Evolutionary conservation across 2,888 invertebrate species (phyloP).

Genomic region (Ctena decussata): DNA sequence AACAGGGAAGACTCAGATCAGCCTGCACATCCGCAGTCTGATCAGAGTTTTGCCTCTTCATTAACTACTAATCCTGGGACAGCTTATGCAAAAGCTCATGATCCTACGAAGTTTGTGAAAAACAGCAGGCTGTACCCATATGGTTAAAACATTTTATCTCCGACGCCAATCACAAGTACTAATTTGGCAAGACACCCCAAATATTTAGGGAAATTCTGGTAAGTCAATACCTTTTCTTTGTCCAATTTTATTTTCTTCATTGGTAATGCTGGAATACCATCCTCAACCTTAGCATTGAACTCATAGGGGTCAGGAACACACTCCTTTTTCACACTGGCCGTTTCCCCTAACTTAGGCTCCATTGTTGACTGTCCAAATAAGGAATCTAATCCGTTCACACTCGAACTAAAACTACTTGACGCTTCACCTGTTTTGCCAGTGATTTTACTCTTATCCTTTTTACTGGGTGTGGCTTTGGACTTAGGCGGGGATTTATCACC

Average conservation of each 20-base stretch:
- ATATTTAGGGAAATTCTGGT: not conserved
- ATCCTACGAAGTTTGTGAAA: too few species aligned
- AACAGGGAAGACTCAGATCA: too few species aligned
- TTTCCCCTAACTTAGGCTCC: constrained; percentile 77
- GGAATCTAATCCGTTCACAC: constrained; percentile 45
- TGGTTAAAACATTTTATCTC: too few species aligned
- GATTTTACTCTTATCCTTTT: constrained; percentile 74
- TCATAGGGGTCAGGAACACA: constrained; percentile 81
- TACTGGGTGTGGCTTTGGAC: constrained; percentile 74
- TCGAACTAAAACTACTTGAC: constrained; percentile 34
- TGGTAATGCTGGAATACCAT: constrained; percentile 77
- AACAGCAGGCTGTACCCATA: too few species aligned
- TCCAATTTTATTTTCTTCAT: constrained; percentile 83
- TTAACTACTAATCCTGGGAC: too few species aligned
- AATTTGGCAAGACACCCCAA: too few species aligned
- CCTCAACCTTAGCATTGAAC: constrained; percentile 84
- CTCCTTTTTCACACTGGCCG: constrained; percentile 74
- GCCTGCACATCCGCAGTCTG: too few species aligned
- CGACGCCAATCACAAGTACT: too few species aligned
- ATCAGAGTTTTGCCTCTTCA: too few species aligned
- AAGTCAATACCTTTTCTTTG: constrained; percentile 70
- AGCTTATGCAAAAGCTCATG: too few species aligned
- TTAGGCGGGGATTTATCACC: constrained; percentile 73
- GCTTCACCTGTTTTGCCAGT: constrained; percentile 53
- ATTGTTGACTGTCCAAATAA: constrained; percentile 69